phyloP scores from a whole-genome alignment of 1,140 invertebrate species.

The Plodia interpunctella region DNA sequence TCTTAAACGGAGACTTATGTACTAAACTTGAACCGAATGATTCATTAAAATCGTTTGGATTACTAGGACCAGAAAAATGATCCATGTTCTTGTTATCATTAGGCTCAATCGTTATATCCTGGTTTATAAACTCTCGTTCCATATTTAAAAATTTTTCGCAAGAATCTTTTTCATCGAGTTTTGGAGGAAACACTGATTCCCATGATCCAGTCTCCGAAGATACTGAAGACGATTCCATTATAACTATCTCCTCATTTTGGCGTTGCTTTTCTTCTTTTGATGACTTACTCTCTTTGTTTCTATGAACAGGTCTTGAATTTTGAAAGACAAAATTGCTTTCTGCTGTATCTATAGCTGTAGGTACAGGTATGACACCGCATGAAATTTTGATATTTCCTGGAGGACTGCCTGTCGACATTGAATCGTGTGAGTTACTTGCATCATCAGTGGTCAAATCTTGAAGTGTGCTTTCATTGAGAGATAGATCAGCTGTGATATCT shows the following conservation, averaged over 20 bases:
- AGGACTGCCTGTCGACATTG: conserved; percentile 23
- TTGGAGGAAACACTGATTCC: conserved; percentile 78
- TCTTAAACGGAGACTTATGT: conserved; percentile 43
- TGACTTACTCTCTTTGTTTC: conserved; percentile 42
- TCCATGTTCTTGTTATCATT: conserved; percentile 12
- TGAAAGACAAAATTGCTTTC: conserved; percentile 16
- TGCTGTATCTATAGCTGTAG: background rate
- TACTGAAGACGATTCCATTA: conserved; percentile 78
- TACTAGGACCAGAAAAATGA: conserved; percentile 11
- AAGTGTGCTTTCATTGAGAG: conserved; percentile 55
- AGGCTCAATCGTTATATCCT: conserved; percentile 11
- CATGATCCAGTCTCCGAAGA: conserved; percentile 80
- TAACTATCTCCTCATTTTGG: conserved; percentile 83
- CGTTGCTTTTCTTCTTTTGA: conserved; percentile 84
- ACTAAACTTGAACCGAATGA: conserved; percentile 21
- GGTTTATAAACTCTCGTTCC: conserved; percentile 34
- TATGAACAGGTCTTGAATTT: conserved; percentile 15
- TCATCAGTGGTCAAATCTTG: conserved; percentile 50
- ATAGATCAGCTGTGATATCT: conserved; percentile 60
- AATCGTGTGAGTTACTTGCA: conserved; percentile 33
- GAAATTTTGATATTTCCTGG: background rate
- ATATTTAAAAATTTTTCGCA: conserved; percentile 50
- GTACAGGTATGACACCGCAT: background rate
- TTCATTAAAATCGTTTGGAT: conserved; percentile 15
- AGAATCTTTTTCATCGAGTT: conserved; percentile 47